Evolutionary conservation across 2,113 vertebrate species (phyloP).

Genomic region (Malurus alboscapulatus): DNA sequence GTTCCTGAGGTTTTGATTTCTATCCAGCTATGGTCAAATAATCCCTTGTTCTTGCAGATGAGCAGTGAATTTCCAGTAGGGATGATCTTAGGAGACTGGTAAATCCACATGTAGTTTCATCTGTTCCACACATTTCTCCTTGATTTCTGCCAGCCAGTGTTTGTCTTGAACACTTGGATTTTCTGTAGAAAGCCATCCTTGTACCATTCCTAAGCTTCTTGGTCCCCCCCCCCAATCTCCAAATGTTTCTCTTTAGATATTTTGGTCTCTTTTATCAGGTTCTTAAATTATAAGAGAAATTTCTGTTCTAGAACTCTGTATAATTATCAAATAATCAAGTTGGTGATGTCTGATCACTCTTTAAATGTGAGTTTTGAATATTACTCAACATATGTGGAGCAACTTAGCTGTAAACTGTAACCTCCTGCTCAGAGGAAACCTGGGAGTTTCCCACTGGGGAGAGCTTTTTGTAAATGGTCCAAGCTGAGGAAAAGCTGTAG

Average conservation of each 20-base stretch:
- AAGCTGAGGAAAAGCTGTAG: background rate
- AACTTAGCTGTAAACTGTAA: background rate
- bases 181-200: background rate
- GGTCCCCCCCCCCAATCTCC: background rate
- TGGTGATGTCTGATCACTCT: background rate
- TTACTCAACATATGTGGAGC: background rate
- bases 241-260: background rate
- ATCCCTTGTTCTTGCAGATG: slow-evolving; percentile 58
- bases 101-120: slow-evolving; percentile 3
- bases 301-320: background rate
- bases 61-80: slow-evolving; percentile 71
- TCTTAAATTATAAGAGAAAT: background rate
- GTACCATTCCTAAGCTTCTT: background rate
- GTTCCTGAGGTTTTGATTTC: slow-evolving; percentile 49
- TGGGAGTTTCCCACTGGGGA: background rate
- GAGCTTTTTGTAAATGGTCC: background rate
- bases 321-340: background rate
- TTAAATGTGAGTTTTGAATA: background rate
- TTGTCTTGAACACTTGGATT: background rate
- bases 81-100: background rate
- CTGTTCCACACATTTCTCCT: slow-evolving; percentile 11
- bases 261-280: background rate
- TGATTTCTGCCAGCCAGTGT: background rate
- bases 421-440: background rate
- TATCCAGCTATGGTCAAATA: slow-evolving; percentile 62